phyloP scores from a whole-genome alignment of 2,797 vertebrate genomes.

The Craterocephalus amniculus region DNA sequence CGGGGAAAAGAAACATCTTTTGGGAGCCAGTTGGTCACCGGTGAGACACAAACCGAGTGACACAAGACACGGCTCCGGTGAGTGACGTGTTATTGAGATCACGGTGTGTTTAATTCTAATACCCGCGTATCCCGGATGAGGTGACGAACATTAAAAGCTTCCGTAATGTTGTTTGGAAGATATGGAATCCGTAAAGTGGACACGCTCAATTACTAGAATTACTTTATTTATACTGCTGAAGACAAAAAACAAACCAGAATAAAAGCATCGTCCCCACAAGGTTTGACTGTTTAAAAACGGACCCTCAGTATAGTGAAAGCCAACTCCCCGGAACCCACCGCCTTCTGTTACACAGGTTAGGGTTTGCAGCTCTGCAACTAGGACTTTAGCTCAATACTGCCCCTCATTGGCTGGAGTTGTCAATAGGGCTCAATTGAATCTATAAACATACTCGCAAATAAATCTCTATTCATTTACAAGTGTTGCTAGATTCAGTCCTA shows the following conservation, averaged over 20 bases:
- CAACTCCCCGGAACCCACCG: background rate
- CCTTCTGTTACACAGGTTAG: background rate
- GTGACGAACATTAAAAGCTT: background rate
- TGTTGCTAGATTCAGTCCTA: too few species aligned
- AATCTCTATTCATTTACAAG: too few species aligned
- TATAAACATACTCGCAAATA: too few species aligned
- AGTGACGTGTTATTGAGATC: constrained; percentile 56
- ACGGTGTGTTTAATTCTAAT: constrained; percentile 28
- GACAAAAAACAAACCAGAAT: background rate
- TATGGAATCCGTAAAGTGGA: background rate
- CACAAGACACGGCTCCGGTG: constrained; percentile 37
- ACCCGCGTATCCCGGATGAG: constrained; percentile 18
- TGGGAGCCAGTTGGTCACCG: constrained; percentile 48
- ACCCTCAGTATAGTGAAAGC: background rate
- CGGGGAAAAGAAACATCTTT: constrained; percentile 8
- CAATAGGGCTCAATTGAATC: background rate
- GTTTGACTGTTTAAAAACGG: background rate
- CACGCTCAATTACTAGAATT: too few species aligned
- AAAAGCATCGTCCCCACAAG: background rate
- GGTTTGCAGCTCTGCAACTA: fast-evolving
- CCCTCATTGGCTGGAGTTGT: constrained; percentile 8
- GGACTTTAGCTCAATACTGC: background rate
- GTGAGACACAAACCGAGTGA: constrained; percentile 43
- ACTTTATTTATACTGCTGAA: too few species aligned
- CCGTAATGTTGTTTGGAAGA: background rate